Percentiles rank a stretch among this genome's conserved stretches.
Conservation (phyloP, 2,113 vertebrate species). For the Macroglossus sobrinus region DNA sequence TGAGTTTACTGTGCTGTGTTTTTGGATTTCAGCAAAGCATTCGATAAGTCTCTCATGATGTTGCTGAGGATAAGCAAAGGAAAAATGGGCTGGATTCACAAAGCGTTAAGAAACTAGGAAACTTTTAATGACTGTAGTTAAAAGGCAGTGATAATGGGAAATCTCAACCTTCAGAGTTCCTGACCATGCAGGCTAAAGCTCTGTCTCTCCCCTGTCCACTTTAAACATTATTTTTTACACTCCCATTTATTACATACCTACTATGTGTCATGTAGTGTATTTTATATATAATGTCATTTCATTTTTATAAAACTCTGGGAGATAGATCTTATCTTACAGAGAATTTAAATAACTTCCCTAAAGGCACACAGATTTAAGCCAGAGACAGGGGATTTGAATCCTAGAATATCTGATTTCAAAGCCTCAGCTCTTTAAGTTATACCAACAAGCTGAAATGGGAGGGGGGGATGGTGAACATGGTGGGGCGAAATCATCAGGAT, state of each 20-base stretch:
- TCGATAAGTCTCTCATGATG: not conserved
- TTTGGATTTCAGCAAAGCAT: not conserved
- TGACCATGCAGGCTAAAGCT: not conserved
- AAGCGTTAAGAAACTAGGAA: not conserved
- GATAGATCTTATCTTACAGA: not conserved
- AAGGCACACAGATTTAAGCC: not conserved
- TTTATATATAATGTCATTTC: not conserved
- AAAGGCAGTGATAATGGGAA: not conserved
- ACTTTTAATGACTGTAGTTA: not conserved
- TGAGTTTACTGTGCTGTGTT: too few relatives aligned
- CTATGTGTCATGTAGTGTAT: not conserved
- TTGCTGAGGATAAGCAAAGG: not conserved
- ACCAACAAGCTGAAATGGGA: not conserved
- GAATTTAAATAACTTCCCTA: not conserved
- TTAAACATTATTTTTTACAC: not conserved
- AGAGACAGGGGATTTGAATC: not conserved
- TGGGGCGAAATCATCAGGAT: not conserved
- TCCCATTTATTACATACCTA: not conserved
- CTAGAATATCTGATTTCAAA: not conserved
- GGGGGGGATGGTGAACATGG: not conserved
- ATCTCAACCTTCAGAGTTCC: not conserved
- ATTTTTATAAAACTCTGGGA: not conserved
- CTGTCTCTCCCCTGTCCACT: not conserved
- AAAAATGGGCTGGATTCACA: not conserved
- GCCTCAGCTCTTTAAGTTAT: not conserved